These are phyloP conservation scores for Ctena decussata DNA, from an alignment of 2,888 invertebrate species.

Conservation along the genomic window DNA sequence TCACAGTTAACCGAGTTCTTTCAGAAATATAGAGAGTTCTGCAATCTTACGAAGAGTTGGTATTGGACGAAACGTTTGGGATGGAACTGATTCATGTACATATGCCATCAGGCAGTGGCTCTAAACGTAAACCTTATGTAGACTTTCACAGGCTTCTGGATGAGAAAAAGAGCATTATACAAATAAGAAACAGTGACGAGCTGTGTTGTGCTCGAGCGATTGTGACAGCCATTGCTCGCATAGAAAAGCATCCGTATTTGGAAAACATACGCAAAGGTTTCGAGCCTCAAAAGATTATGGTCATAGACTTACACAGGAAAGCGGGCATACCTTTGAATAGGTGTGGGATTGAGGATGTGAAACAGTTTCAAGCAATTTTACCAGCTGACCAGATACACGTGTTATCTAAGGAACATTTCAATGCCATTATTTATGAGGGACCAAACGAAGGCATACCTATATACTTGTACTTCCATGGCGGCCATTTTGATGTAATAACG, in stretches of 20 bases:
- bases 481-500: constrained; percentile 49
- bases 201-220: constrained; percentile 15
- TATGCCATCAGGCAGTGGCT: not conserved
- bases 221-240: constrained; percentile 19
- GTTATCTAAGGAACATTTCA: constrained; percentile 43
- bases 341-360: constrained; percentile 39
- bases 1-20: constrained; percentile 21
- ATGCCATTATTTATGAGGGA: constrained; percentile 42
- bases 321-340: not conserved
- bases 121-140: not conserved
- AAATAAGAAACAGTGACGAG: constrained; percentile 13
- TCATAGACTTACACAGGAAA: not conserved
- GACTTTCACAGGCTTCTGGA: constrained; percentile 1
- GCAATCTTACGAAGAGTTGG: constrained; percentile 42
- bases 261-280: not conserved
- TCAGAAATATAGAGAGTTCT: constrained; percentile 40
- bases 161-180: constrained; percentile 13
- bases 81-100: constrained; percentile 22
- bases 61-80: constrained; percentile 3
- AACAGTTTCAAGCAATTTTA: constrained; percentile 37
- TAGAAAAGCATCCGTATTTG: constrained; percentile 28
- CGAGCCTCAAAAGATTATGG: not conserved
- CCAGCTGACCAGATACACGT: constrained; percentile 44
- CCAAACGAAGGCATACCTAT: constrained; percentile 34
- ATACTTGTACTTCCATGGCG: constrained; percentile 39